Conservation (phyloP, 2,888 invertebrate genomes). For the Automeris io region DNA sequence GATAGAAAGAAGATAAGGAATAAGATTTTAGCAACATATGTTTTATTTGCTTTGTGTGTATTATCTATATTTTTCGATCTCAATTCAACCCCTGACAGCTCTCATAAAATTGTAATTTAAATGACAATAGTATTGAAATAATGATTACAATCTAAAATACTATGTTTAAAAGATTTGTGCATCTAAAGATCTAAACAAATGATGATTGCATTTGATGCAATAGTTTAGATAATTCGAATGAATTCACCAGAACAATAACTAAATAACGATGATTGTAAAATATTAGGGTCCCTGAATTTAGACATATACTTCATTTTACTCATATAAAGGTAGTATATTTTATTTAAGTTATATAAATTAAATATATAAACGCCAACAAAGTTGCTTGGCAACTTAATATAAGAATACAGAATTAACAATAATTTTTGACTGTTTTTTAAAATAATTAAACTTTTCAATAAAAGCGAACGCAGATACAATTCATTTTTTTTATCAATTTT, state of each 20-base stretch:
- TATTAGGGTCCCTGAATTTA: constrained; percentile 37
- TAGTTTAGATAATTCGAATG: background rate
- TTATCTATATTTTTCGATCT: no score
- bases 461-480: background rate
- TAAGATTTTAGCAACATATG: no score
- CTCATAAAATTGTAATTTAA: no score
- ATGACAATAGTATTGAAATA: no score
- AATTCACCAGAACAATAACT: background rate
- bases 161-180: no score
- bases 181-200: no score
- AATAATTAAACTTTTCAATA: background rate
- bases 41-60: no score
- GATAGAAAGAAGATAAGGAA: no score
- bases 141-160: no score
- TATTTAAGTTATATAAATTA: background rate
- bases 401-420: constrained; percentile 9
- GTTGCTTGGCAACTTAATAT: constrained; percentile 27
- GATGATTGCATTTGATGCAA: background rate
- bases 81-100: no score
- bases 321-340: constrained; percentile 3
- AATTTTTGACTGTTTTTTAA: background rate
- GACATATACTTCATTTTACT: constrained; percentile 28
- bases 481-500: background rate
- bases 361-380: constrained; percentile 3
- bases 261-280: constrained; percentile 11